Evolutionary conservation across 2,888 invertebrate genomes (phyloP).

Genomic region (Lasioglossum zephyrum): DNA sequence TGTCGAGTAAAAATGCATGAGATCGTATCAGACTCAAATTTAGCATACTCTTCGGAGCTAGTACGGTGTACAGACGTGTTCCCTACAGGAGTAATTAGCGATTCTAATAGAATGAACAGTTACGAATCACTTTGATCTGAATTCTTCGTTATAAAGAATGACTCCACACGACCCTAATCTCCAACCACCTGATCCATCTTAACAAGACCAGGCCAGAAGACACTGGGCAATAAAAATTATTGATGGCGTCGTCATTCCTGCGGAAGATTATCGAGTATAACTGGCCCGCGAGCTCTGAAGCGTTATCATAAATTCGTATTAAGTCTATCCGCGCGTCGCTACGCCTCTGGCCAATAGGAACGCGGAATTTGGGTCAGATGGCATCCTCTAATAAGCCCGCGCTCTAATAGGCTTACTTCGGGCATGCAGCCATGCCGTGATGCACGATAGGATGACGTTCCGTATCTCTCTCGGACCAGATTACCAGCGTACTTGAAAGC

Average conservation of each 20-base stretch:
- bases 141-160: neutral
- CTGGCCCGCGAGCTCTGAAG: conserved; percentile 9
- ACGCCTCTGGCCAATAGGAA: conserved; percentile 60
- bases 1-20: neutral
- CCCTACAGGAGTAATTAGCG: neutral
- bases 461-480: conserved; percentile 68
- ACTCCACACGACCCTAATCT: neutral
- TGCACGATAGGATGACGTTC: conserved; percentile 66
- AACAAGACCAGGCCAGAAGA: neutral
- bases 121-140: neutral
- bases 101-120: neutral
- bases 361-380: conserved; percentile 69
- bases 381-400: conserved; percentile 71
- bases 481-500: conserved; percentile 66
- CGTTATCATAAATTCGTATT: conserved; percentile 51
- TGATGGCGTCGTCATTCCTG: neutral
- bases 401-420: conserved; percentile 77
- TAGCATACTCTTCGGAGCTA: neutral
- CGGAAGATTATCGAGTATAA: neutral
- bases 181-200: neutral
- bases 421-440: conserved; percentile 60
- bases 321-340: conserved; percentile 67
- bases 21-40: neutral
- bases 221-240: neutral
- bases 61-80: neutral